Evolutionary conservation across 2,888 invertebrate species (phyloP), one percentile per base, ranked within the genome.

Genomic region (Calameuta filiformis): DNA sequence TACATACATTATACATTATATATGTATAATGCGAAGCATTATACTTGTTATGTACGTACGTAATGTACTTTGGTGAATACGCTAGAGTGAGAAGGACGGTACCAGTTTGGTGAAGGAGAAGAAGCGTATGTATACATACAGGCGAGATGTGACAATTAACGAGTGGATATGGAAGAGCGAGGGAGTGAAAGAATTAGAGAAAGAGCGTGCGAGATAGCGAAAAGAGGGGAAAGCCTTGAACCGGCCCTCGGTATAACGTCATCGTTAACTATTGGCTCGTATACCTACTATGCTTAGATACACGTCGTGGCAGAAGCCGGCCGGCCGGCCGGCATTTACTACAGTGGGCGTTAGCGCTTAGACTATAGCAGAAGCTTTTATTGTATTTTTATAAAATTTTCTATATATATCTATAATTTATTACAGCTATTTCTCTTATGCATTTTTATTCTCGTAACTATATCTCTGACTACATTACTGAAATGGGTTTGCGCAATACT

Each of bases 261-360:
- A 86, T 82, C 87, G 81, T 83, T 83, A 73, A 84, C 83, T 83
- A 83, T 85, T 86, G 82, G 81, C 77, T 75, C 79, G 71, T 40
- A 12, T 35, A 74, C 33, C 71, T 12, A 71, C 56, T 56, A 56
- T 23, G 2, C 56, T 56, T 71, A 31, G 31, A 15, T 71, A 34
- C 71, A 23, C 31, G 71, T 71, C 71, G 71, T 34, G 12, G 31
- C 33, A 71, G 31, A 71, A 31, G 78, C 78, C 77, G 77, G 78
- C 74, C 74, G 73, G 73, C 78, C 78, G 78, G 75, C 78, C 40
- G 56, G 56, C 56, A 56, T 56, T 56, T 56, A 9, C 9, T 23
- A 6, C 56, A 56, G 56, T 56, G 56, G 56, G 56, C 56, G 56
- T 56, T 56, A 56, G 56, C 56, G 56, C 9, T 23, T 33, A 33